Evolutionary conservation across 2,113 vertebrate genomes (phyloP).

Genomic region (Acrocephalus kingi): DNA sequence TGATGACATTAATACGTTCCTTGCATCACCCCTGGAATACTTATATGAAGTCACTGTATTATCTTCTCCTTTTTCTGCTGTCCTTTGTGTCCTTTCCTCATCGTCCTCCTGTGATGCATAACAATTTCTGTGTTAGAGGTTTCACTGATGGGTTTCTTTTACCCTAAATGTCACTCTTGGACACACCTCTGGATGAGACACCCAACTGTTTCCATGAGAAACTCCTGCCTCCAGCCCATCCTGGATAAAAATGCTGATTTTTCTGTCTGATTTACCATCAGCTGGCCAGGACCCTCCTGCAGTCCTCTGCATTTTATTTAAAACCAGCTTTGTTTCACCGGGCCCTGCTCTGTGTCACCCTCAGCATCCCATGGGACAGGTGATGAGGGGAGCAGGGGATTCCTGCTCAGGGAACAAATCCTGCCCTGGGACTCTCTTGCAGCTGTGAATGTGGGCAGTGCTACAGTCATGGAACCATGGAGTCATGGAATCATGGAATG

Average conservation of each 20-base stretch:
- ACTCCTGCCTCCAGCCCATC: neutral
- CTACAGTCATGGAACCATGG: neutral
- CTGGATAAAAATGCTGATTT: neutral
- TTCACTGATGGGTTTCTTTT: neutral
- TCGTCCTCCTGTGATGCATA: neutral
- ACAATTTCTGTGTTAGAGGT: neutral
- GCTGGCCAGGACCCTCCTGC: neutral
- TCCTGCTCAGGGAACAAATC: neutral
- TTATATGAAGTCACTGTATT: neutral
- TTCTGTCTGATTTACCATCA: neutral
- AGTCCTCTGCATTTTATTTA: neutral
- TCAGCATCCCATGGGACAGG: neutral
- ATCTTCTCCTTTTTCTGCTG: neutral
- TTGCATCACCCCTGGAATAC: neutral
- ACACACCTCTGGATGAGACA: neutral
- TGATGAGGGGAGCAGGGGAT: neutral
- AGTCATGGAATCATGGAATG: neutral
- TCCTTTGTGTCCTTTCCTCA: neutral
- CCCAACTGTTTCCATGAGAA: neutral
- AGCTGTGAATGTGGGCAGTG: neutral
- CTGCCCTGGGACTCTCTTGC: neutral
- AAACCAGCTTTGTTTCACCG: neutral
- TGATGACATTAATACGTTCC: neutral
- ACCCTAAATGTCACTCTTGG: neutral
- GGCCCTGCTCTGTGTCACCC: neutral